A percentile compares a stretch with the other conserved stretches of the same genome.
These are phyloP conservation scores for Drosophila kepulauana DNA, from an alignment of 1,140 invertebrate species.

Conservation along the genomic window DNA sequence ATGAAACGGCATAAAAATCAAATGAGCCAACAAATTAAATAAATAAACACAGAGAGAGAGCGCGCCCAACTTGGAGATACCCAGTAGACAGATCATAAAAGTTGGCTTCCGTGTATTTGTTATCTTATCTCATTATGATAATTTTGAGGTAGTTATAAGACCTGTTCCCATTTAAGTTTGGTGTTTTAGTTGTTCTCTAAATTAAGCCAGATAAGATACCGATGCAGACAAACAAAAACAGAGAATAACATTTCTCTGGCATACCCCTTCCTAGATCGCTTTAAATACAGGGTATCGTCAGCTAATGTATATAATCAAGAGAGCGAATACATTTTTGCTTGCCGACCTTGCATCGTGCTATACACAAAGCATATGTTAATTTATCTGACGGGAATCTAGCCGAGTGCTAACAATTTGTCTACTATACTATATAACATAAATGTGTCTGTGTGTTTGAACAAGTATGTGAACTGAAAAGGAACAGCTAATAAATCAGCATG, in stretches of 20 bases:
- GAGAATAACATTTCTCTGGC: background rate
- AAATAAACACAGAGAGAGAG: background rate
- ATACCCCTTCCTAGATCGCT: background rate
- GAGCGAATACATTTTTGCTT: slow-evolving; percentile 15
- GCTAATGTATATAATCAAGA: slow-evolving; percentile 1
- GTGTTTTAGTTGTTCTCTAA: no score
- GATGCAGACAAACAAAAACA: background rate
- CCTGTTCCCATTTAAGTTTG: background rate
- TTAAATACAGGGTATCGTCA: background rate
- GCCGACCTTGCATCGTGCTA: slow-evolving; percentile 39
- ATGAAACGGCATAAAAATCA: slow-evolving; percentile 48
- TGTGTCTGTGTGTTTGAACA: background rate
- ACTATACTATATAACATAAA: background rate
- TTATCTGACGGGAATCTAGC: slow-evolving; percentile 42
- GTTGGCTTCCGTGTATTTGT: background rate
- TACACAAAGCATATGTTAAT: slow-evolving; percentile 44
- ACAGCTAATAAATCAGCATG: slow-evolving; percentile 51
- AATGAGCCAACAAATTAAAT: slow-evolving; percentile 63
- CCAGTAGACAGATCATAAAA: background rate
- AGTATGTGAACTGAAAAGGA: slow-evolving; percentile 33
- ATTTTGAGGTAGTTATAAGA: background rate
- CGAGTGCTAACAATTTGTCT: slow-evolving; percentile 15
- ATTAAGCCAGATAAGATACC: background rate
- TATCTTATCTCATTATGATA: background rate
- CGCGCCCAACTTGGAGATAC: background rate